Evolutionary conservation across 2,113 vertebrate species (phyloP).

Genomic region (Laticauda laticaudata): DNA sequence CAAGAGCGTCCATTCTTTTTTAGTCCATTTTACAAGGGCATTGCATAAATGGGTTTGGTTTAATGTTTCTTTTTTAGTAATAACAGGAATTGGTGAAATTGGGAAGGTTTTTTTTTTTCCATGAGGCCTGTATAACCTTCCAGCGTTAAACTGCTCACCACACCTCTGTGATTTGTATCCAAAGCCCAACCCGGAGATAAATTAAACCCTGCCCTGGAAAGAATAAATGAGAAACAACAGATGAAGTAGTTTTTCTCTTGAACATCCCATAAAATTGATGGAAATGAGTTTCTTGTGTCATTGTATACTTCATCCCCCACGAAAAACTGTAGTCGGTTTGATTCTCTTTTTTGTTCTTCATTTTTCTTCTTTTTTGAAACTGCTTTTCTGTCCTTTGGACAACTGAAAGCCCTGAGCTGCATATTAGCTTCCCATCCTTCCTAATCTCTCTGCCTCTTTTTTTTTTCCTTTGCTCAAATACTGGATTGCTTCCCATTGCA

Average conservation of each 20-base stretch:
- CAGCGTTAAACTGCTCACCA: neutral
- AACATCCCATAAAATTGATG: neutral
- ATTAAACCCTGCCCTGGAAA: neutral
- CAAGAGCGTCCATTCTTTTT: neutral
- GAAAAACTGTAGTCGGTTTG: neutral
- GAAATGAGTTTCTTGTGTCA: neutral
- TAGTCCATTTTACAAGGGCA: neutral
- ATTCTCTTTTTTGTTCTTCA: neutral
- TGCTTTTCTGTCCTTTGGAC: neutral
- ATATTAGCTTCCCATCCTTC: neutral
- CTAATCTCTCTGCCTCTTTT: neutral
- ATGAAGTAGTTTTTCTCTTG: neutral
- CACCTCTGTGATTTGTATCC: conserved; percentile 3
- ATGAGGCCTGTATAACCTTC: neutral
- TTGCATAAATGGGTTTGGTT: neutral
- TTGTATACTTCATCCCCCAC: neutral
- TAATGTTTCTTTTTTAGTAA: neutral
- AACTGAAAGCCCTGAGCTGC: neutral
- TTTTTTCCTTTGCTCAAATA: neutral
- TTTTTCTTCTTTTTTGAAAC: too few species aligned
- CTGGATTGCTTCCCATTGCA: neutral
- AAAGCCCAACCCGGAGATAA: neutral
- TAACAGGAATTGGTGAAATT: neutral
- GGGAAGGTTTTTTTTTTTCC: neutral
- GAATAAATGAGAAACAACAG: neutral